Conservation (phyloP, 2,113 vertebrate genomes). For the Peromyscus maniculatus region DNA sequence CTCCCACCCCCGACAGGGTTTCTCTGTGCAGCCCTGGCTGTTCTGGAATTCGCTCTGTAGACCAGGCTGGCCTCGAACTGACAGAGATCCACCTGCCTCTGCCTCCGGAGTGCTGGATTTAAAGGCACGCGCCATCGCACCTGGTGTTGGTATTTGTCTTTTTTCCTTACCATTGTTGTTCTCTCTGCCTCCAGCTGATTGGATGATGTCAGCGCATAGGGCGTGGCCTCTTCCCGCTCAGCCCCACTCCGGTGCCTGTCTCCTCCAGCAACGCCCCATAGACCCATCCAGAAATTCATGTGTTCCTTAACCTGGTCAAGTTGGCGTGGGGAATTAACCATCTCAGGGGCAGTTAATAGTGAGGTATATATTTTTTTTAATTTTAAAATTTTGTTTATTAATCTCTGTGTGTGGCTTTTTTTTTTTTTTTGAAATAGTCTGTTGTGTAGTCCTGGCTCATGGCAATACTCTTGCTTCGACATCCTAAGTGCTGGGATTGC, state of each 20-base stretch:
- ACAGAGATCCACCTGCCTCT: neutral
- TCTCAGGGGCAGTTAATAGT: neutral
- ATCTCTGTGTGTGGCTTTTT: neutral
- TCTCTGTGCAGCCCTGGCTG: neutral
- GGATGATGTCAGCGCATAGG: too few relatives aligned
- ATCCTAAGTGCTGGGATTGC: neutral
- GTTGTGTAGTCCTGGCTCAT: neutral
- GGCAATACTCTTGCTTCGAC: neutral
- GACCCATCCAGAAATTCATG: neutral
- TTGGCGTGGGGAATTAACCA: too few relatives aligned
- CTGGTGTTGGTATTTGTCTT: neutral
- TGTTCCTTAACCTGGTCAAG: neutral
- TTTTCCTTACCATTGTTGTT: neutral
- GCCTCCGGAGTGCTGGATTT: neutral
- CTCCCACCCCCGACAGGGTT: neutral
- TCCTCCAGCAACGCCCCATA: neutral
- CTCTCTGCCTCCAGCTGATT: neutral
- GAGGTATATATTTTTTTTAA: neutral
- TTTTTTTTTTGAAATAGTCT: neutral
- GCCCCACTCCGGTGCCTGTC: too few relatives aligned
- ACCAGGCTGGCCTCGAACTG: neutral
- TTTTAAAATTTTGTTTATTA: neutral
- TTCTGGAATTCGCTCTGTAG: neutral
- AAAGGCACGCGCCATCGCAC: neutral
- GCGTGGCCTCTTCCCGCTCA: neutral